These are phyloP conservation scores for Lanius collurio DNA, from an alignment of 2,113 vertebrate species.

Conservation along the genomic window DNA sequence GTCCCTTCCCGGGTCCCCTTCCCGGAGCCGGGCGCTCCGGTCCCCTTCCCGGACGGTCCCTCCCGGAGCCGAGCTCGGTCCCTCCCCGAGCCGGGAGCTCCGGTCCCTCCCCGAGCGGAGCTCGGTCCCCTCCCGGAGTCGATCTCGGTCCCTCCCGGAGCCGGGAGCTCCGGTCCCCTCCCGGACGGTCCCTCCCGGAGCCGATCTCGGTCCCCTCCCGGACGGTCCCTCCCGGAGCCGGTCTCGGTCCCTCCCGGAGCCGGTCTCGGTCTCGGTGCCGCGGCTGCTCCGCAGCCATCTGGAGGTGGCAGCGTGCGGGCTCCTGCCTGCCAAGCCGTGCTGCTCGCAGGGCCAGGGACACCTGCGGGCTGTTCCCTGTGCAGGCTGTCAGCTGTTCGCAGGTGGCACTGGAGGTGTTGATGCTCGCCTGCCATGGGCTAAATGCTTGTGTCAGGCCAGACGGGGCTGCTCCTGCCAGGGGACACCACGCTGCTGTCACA, in stretches of 20 bases:
- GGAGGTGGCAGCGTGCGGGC: not conserved
- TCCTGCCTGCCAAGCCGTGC: not conserved
- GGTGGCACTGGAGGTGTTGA: not conserved
- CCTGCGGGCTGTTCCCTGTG: not conserved
- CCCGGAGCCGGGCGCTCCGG: too few species aligned
- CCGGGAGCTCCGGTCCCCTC: too few species aligned
- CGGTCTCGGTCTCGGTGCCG: not conserved
- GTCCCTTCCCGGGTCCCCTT: too few species aligned
- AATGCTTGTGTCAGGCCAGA: not conserved
- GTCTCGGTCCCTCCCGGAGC: too few species aligned
- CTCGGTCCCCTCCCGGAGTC: not conserved
- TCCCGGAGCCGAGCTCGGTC: not conserved
- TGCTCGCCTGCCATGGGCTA: not conserved
- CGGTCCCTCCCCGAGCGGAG: not conserved
- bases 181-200: too few species aligned
- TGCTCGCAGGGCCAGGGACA: not conserved
- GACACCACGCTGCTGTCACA: not conserved
- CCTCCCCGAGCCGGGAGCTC: too few species aligned
- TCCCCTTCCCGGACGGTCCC: too few species aligned
- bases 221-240: too few species aligned
- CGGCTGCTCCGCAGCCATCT: not conserved
- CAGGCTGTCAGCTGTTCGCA: not conserved
- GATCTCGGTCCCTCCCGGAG: too few species aligned
- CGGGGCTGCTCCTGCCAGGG: not conserved
- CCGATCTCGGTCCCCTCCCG: too few species aligned